Evolutionary conservation across 2,888 invertebrate genomes (phyloP).

Genomic region (Actias luna): DNA sequence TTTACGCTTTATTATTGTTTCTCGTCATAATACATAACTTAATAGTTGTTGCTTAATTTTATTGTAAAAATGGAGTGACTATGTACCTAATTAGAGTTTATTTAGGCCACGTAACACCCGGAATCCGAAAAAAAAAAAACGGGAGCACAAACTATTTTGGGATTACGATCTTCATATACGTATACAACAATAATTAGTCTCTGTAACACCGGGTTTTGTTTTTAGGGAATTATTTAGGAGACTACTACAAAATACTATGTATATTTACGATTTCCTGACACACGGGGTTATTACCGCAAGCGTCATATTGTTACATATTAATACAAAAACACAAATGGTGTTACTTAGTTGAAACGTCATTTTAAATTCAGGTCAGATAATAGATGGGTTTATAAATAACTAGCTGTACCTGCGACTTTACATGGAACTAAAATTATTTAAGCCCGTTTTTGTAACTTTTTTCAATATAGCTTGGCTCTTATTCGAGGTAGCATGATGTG

Average conservation of each 20-base stretch:
- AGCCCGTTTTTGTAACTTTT: too few relatives aligned
- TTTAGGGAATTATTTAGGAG: background rate
- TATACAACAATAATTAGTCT: background rate
- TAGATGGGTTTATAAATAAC: too few relatives aligned
- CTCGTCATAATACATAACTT: background rate
- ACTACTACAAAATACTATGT: background rate
- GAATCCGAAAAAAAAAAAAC: slow-evolving; percentile 6
- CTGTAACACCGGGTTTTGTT: background rate
- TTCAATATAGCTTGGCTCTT: too few relatives aligned
- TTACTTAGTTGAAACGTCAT: background rate
- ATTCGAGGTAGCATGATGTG: too few relatives aligned
- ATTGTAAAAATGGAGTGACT: background rate
- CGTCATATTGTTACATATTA: background rate
- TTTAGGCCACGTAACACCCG: slow-evolving; percentile 1
- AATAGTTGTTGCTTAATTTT: background rate
- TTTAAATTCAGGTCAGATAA: background rate
- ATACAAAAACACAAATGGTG: background rate
- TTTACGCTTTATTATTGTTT: too few relatives aligned
- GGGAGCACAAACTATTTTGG: background rate
- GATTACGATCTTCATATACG: background rate
- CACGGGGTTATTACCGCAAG: background rate
- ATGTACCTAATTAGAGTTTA: background rate
- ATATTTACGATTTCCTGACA: background rate
- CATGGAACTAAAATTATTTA: too few relatives aligned
- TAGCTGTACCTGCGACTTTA: too few relatives aligned